phyloP scores from a whole-genome alignment of 2,888 invertebrate genomes.

The Volucella inflata region DNA sequence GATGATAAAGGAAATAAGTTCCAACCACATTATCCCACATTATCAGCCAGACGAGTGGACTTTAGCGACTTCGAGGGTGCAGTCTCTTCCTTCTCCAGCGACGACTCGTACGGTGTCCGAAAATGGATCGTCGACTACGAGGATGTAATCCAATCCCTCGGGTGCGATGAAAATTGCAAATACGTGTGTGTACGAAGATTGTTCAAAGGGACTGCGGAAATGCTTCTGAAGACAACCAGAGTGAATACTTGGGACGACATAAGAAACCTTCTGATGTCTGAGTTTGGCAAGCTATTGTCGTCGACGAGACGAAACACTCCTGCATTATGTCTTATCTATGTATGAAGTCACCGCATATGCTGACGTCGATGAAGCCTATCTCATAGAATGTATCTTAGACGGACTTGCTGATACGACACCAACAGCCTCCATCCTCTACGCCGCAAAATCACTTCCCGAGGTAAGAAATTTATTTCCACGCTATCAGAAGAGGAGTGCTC shows the following conservation, averaged over 20 bases:
- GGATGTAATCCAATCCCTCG: constrained; percentile 18
- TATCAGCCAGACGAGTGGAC: not conserved
- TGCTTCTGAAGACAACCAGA: not conserved
- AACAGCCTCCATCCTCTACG: too few relatives aligned
- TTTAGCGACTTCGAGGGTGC: not conserved
- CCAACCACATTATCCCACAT: too few relatives aligned
- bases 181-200: constrained; percentile 23
- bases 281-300: not conserved
- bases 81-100: constrained; percentile 1
- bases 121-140: constrained; percentile 31
- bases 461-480: too few relatives aligned
- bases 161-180: constrained; percentile 19
- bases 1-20: too few relatives aligned
- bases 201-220: constrained; percentile 14
- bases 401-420: too few relatives aligned
- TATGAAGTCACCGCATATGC: constrained; percentile 1
- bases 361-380: too few relatives aligned
- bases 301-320: too few relatives aligned
- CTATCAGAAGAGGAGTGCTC: too few relatives aligned
- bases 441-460: too few relatives aligned
- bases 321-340: too few relatives aligned
- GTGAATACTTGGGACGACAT: not conserved
- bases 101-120: constrained; percentile 14
- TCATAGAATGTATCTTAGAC: too few relatives aligned
- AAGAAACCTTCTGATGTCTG: not conserved